These are phyloP conservation scores for Amorpha juglandis DNA, from an alignment of 2,888 invertebrate species.

Conservation along the genomic window DNA sequence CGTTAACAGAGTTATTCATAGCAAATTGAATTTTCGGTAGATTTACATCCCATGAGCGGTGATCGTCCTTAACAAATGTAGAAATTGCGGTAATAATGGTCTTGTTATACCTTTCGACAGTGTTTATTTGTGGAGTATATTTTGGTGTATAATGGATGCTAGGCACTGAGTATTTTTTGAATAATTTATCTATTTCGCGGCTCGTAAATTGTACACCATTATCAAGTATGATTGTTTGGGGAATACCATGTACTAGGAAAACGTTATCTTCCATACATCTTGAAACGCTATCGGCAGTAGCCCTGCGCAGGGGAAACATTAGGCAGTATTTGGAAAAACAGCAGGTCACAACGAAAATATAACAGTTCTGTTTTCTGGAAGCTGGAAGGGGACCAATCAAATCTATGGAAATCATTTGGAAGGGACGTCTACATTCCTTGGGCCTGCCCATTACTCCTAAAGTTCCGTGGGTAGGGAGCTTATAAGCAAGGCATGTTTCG, in stretches of 20 bases:
- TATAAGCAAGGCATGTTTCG: not conserved
- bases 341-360: constrained; percentile 36
- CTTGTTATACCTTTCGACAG: no score
- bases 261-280: constrained; percentile 36
- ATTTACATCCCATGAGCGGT: constrained; percentile 32
- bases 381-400: no score
- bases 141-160: constrained; percentile 34
- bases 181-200: constrained; percentile 12
- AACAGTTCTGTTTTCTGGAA: constrained; percentile 31
- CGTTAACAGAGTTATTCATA: constrained; percentile 38
- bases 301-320: constrained; percentile 34
- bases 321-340: constrained; percentile 40
- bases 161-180: constrained; percentile 35
- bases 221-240: constrained; percentile 40
- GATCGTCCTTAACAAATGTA: constrained; percentile 28
- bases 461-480: constrained; percentile 22
- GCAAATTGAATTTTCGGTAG: constrained; percentile 38
- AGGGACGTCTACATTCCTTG: constrained; percentile 29
- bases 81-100: constrained; percentile 36
- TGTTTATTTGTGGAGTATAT: constrained; percentile 28
- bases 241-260: constrained; percentile 44
- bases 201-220: constrained; percentile 44
- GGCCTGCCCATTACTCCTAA: constrained; percentile 34
- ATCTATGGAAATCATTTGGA: constrained; percentile 37
- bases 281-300: constrained; percentile 31